Evolutionary conservation across 2,113 vertebrate genomes (phyloP).

Genomic region (Alligator mississippiensis): DNA sequence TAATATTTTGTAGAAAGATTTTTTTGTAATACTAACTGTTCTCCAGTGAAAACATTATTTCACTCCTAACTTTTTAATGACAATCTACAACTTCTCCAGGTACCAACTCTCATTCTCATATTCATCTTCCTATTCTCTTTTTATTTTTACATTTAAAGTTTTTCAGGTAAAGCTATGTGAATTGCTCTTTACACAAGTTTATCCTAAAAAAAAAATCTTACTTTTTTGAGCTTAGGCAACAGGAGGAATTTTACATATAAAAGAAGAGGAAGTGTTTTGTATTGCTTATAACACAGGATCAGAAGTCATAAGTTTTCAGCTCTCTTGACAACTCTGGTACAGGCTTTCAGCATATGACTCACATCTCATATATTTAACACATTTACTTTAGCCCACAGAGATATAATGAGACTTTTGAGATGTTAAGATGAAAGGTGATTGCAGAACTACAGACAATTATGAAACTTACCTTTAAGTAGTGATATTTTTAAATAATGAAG

Average conservation of each 20-base stretch:
- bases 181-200: background rate
- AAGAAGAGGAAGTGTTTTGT: background rate
- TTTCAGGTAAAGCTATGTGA: background rate
- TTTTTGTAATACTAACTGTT: background rate
- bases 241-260: rapidly evolving
- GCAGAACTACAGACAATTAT: background rate
- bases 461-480: conserved; percentile 39
- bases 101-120: background rate
- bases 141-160: background rate
- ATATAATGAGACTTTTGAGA: conserved; percentile 38
- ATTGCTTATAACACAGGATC: background rate
- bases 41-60: background rate
- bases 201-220: background rate
- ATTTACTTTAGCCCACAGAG: conserved; percentile 6
- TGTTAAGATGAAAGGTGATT: conserved; percentile 26
- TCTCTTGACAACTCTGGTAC: background rate
- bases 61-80: background rate
- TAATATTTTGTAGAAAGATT: background rate
- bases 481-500: conserved; percentile 20
- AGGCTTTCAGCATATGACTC: rapidly evolving
- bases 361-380: background rate
- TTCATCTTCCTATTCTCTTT: background rate
- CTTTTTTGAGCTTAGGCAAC: background rate
- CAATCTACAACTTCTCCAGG: background rate
- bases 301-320: background rate